Evolutionary conservation across 2,888 invertebrate species (phyloP).

Genomic region (Linnaemya tessellans): DNA sequence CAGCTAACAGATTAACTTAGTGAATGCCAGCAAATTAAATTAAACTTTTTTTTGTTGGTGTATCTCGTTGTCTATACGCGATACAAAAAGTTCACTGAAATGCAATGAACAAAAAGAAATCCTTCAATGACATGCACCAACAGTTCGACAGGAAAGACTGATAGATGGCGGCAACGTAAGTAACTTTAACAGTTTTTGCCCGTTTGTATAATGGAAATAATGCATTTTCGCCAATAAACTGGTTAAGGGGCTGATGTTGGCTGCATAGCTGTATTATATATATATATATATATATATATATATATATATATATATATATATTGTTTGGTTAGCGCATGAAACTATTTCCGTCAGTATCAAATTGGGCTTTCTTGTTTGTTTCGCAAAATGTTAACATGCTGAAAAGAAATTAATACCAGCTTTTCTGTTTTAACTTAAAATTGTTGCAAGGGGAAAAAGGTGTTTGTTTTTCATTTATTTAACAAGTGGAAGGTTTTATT

Average conservation of each 20-base stretch:
- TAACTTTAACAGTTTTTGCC: neutral
- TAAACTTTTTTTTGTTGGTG: neutral
- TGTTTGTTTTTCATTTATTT: conserved; percentile 18
- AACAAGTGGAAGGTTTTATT: too few relatives aligned
- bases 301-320: too few relatives aligned
- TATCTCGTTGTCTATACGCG: neutral
- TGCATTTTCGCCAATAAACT: conserved; percentile 3
- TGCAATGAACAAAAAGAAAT: neutral
- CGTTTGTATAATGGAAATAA: neutral
- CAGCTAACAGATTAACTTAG: neutral
- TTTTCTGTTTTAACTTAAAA: neutral
- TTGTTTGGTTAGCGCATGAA: too few relatives aligned
- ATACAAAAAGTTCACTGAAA: neutral
- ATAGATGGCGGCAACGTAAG: neutral
- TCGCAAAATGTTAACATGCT: neutral
- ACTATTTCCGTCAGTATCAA: conserved; percentile 19
- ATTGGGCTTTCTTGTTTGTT: neutral
- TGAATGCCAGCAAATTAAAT: neutral
- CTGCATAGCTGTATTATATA: neutral
- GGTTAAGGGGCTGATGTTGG: neutral
- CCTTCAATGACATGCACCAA: conserved; percentile 32
- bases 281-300: too few relatives aligned
- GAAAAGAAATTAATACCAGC: neutral
- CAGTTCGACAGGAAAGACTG: neutral
- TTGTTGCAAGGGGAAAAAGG: neutral